A percentile compares a stretch with the other conserved stretches of the same genome.
These are phyloP conservation scores for Cryptus viduatorius DNA, from an alignment of 2,888 invertebrate species.

Conservation along the genomic window DNA sequence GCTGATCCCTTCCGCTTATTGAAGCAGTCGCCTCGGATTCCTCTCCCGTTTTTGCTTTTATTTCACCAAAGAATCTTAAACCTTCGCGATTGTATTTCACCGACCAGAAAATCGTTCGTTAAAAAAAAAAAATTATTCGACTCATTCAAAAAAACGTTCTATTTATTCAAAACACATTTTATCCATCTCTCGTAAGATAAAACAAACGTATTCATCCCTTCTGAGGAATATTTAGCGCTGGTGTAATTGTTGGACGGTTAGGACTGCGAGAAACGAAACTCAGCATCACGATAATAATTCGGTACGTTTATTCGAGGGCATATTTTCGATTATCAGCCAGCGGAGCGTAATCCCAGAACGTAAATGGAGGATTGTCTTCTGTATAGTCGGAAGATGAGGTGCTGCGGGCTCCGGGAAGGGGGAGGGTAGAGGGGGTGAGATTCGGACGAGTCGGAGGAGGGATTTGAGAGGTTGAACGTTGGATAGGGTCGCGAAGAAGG, in stretches of 20 bases:
- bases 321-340: constrained; percentile 84
- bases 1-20: constrained; percentile 82
- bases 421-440: constrained; percentile 60
- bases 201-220: constrained; percentile 30
- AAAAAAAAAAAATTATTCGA: background rate
- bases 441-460: constrained; percentile 65
- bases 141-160: background rate
- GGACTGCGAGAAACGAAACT: constrained; percentile 15
- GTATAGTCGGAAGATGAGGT: constrained; percentile 76
- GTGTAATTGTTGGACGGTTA: constrained; percentile 55
- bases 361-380: constrained; percentile 83
- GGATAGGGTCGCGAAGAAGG: constrained; percentile 49
- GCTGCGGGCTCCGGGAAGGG: constrained; percentile 65
- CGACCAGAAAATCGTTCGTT: constrained; percentile 50
- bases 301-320: constrained; percentile 82
- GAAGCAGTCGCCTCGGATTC: constrained; percentile 70
- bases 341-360: constrained; percentile 83
- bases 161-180: background rate
- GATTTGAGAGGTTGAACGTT: constrained; percentile 56
- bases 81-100: constrained; percentile 72
- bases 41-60: constrained; percentile 48
- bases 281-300: constrained; percentile 78
- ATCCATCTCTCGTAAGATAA: background rate
- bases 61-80: constrained; percentile 66
- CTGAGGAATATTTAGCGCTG: constrained; percentile 16